Conservation (phyloP, 2,797 vertebrate genomes). For the Ibycter americanus region DNA sequence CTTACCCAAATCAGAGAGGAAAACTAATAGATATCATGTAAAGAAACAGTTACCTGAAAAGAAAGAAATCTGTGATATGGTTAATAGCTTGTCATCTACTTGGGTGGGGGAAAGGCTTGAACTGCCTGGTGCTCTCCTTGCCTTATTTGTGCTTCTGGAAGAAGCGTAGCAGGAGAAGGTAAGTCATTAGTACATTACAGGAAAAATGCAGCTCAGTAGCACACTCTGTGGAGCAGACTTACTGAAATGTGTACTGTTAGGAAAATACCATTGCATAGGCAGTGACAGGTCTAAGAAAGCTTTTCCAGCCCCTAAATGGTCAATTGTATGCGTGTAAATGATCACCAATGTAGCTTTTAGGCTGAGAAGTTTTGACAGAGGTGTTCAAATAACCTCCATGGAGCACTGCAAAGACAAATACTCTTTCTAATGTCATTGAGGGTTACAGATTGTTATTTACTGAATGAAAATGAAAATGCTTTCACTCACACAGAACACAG, state of each 20-base stretch:
- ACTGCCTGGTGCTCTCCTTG: background rate
- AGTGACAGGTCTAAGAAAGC: background rate
- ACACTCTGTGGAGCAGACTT: background rate
- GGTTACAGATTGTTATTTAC: background rate
- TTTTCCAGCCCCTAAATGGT: background rate
- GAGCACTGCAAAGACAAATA: background rate
- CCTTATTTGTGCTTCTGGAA: background rate
- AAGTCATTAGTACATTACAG: background rate
- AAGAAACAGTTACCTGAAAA: background rate
- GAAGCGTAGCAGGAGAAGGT: background rate
- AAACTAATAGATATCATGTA: background rate
- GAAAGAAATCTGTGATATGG: background rate
- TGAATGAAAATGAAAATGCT: conserved; percentile 11
- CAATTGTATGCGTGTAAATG: background rate
- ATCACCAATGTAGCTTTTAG: background rate
- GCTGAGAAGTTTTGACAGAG: background rate
- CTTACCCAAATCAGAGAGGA: background rate
- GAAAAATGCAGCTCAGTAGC: background rate
- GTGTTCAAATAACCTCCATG: background rate
- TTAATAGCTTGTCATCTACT: background rate
- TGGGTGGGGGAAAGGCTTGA: background rate
- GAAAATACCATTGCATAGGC: background rate
- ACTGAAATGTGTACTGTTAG: background rate
- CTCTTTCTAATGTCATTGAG: background rate
- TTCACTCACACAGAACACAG: conserved; percentile 3